Conservation (phyloP, 2,888 invertebrate species). For the Drosophila meridionalis region DNA sequence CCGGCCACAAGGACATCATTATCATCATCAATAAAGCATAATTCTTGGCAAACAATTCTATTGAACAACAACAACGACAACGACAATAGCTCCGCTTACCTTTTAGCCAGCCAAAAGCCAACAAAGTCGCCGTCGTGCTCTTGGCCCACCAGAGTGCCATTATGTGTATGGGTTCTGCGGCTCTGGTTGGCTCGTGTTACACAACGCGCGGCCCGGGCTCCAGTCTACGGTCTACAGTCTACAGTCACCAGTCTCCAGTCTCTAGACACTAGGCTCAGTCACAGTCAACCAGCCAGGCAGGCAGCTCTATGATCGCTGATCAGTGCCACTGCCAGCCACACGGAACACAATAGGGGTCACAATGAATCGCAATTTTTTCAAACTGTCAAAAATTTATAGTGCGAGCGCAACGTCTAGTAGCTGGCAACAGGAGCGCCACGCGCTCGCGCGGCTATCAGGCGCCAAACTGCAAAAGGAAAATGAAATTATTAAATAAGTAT, state of each 20-base stretch:
- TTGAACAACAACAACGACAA: conserved; percentile 71
- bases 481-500: too few species aligned
- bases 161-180: conserved; percentile 39
- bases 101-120: conserved; percentile 38
- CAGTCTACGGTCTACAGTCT: not conserved
- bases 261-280: conserved; percentile 3
- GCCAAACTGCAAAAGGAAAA: not conserved
- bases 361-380: conserved; percentile 83
- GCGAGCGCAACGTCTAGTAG: conserved; percentile 52
- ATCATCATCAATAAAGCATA: conserved; percentile 82
- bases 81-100: conserved; percentile 16
- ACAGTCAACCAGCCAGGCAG: conserved; percentile 21
- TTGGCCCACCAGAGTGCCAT: conserved; percentile 63
- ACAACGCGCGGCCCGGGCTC: conserved; percentile 39
- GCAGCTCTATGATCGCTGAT: conserved; percentile 72
- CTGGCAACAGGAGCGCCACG: conserved; percentile 55
- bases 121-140: conserved; percentile 51
- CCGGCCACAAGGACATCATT: conserved; percentile 77
- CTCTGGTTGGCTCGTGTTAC: conserved; percentile 80
- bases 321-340: conserved; percentile 56
- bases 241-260: not conserved
- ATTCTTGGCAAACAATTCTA: conserved; percentile 81
- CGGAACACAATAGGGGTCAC: conserved; percentile 83
- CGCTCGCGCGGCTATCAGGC: conserved; percentile 1
- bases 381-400: conserved; percentile 83